Evolutionary conservation across 2,797 vertebrate species (phyloP).

Genomic region (Smutsia gigantea): DNA sequence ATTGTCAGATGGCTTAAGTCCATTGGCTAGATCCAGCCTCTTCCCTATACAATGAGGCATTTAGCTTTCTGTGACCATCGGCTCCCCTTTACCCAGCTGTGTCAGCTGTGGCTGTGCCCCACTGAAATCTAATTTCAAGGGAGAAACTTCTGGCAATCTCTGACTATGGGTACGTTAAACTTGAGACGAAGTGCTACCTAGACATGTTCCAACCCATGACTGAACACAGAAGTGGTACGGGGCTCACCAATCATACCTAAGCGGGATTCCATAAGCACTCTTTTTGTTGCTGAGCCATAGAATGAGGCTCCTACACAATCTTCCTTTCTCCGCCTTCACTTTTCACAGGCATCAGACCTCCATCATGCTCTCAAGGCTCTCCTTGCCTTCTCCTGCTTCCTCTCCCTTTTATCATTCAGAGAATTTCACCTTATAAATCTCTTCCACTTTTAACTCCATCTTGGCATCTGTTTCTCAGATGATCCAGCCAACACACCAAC

Average conservation of each 20-base stretch:
- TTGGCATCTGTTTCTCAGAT: not conserved
- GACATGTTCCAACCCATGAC: not conserved
- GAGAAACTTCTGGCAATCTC: not conserved
- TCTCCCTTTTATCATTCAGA: not conserved
- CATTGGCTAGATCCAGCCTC: not conserved
- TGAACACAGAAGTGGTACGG: not conserved
- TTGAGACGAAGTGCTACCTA: not conserved
- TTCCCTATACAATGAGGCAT: not conserved
- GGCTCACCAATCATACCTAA: not conserved
- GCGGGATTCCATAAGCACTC: not conserved
- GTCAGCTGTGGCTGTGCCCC: not conserved
- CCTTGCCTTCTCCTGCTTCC: not conserved
- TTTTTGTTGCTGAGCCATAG: not conserved
- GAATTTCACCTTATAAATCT: not conserved
- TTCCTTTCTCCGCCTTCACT: not conserved
- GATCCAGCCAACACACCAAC: not conserved
- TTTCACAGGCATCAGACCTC: not conserved
- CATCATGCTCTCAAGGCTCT: not conserved
- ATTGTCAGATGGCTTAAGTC: not conserved
- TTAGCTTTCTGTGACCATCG: not conserved
- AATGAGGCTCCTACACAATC: not conserved
- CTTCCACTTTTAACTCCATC: not conserved
- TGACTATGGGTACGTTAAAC: not conserved
- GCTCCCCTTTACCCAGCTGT: not conserved
- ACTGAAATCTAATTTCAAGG: not conserved